Evolutionary conservation across 2,113 vertebrate species (phyloP).

Genomic region (Tenebrosternarchus preto): DNA sequence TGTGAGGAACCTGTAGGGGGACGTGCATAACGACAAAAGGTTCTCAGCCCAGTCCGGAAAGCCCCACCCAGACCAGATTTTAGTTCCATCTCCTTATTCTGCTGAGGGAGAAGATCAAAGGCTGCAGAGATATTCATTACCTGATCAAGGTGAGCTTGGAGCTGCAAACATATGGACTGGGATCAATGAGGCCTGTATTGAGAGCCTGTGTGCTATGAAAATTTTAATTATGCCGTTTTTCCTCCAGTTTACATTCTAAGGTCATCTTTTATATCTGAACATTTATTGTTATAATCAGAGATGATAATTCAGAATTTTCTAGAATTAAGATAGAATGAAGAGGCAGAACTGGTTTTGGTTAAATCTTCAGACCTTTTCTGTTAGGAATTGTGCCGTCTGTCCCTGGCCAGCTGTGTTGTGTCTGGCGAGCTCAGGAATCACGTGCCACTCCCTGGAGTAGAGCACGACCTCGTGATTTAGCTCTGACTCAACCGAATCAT

Average conservation of each 20-base stretch:
- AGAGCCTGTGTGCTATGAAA: too few relatives aligned
- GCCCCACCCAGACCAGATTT: too few relatives aligned
- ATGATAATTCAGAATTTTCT: neutral
- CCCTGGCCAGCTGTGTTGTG: neutral
- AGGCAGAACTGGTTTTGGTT: neutral
- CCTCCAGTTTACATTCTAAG: neutral
- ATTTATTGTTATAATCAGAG: neutral
- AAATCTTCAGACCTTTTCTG: neutral
- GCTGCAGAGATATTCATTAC: too few relatives aligned
- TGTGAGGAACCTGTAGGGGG: neutral
- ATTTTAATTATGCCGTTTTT: neutral
- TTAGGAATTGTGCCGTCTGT: neutral
- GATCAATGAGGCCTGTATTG: too few relatives aligned
- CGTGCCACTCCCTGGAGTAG: too few relatives aligned
- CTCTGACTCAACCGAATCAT: neutral
- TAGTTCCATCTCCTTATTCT: too few relatives aligned
- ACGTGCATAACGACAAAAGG: too few relatives aligned
- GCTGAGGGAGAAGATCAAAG: too few relatives aligned
- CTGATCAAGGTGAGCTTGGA: neutral
- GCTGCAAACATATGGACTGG: neutral
- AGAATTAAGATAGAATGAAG: neutral
- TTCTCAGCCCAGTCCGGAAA: too few relatives aligned
- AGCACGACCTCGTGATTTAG: neutral
- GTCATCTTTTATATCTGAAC: neutral
- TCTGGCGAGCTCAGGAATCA: neutral